phyloP scores from a whole-genome alignment of 2,113 vertebrate genomes.

The Caranx melampygus region DNA sequence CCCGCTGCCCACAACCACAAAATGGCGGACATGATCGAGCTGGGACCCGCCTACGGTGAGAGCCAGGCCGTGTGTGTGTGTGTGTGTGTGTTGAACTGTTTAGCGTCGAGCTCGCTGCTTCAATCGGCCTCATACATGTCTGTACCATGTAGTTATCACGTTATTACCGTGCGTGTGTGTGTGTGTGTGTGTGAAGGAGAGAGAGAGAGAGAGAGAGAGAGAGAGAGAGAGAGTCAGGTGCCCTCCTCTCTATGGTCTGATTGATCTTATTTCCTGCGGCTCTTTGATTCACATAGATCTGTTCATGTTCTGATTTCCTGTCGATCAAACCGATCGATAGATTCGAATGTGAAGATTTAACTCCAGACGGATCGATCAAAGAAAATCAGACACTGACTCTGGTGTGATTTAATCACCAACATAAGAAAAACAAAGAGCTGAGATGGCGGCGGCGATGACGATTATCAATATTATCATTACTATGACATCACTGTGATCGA shows the following conservation, averaged over 20 bases:
- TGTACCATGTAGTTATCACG: too few species aligned
- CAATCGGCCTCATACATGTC: rapidly evolving
- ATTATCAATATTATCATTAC: too few species aligned
- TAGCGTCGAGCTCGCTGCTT: neutral
- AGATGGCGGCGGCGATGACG: too few species aligned
- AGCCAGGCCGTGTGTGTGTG: slow-evolving; percentile 17
- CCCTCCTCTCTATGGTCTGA: too few species aligned
- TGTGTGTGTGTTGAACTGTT: too few species aligned
- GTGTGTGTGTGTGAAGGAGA: rapidly evolving
- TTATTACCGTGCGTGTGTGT: too few species aligned
- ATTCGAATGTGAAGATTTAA: neutral
- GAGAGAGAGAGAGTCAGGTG: too few species aligned
- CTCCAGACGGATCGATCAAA: neutral
- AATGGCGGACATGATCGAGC: slow-evolving; percentile 87
- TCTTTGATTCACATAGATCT: neutral
- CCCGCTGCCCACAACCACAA: slow-evolving; percentile 70
- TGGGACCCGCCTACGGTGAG: slow-evolving; percentile 85
- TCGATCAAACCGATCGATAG: neutral
- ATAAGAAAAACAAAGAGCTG: neutral
- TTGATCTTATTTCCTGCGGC: neutral
- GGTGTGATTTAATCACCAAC: neutral
- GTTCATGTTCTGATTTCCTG: neutral
- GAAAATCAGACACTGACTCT: too few species aligned
- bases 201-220: too few species aligned
- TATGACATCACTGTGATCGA: neutral